Evolutionary conservation across 2,888 invertebrate species (phyloP), one percentile per base, ranked within the genome.

Genomic region (Epinotia bilunana): DNA sequence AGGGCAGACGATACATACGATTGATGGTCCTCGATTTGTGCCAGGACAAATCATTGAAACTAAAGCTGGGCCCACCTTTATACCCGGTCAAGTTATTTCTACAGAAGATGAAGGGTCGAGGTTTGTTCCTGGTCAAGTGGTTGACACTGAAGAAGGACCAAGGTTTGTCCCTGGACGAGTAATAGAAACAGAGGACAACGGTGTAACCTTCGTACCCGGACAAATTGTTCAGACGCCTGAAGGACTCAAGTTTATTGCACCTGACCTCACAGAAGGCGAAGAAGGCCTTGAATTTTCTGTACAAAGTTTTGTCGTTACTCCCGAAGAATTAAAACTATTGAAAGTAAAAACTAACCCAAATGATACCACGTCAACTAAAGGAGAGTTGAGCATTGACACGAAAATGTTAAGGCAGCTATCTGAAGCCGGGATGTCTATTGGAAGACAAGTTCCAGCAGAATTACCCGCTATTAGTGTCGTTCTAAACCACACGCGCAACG

Each of bases 41-140:
- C 97, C 97, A 0, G 97, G 97, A 13, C 96, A 97, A 88, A 96
- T 97, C 76, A 96, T 97, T 71, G 95, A 96, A 87, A 96, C 96
- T 2, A 96, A 96, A 85, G 95, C 95, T 46, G 97, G 97, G 0
- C 96, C 97, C 0, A 96, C 96, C 0, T 96, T 97, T 81, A 96
- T 97, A 80, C 97, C 97, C 0, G 97, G 97, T 43, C 96, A 97
- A 88, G 96, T 97, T 11, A 97, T 97, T 80, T 93, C 87, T 18
- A 95, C 96, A 7, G 95, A 95, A 87, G 94, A 95, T 80, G 95
- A 95, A 87, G 95, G 95, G 60, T 94, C 95, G 23, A 88, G 95
- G 78, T 95, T 95, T 83, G 95, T 95, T 7, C 95, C 95, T 18
- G 95, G 96, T 5, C 96, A 96, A 88, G 96, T 96, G 1, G 96